Evolutionary conservation across 2,113 vertebrate species (phyloP), one percentile per base, ranked within the genome.

Genomic region (Poecile atricapillus): DNA sequence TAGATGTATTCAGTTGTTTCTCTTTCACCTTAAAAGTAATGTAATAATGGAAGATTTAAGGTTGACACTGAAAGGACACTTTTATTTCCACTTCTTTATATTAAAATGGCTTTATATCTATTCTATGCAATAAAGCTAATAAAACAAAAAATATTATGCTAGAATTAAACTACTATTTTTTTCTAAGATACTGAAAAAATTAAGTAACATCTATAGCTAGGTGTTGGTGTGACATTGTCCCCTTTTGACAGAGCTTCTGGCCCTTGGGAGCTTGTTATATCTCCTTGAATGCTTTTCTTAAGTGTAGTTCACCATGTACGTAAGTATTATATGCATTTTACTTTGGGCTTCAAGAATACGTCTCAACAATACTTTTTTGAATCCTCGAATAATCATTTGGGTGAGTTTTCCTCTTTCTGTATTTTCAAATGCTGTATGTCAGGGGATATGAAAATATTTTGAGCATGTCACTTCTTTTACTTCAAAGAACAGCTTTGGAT

Each of bases 71-170:
- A 94, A 93, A 13, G 18, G 50, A 78, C 3, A 27, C 15, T 59
- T 79, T 73, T 76, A 25, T 60, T 92, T 87, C 46, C 8, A 35
- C 59, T 69, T 94, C 37, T 88, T 91, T 65, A 21, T 77, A 52
- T 68, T 56, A 67, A 91, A 91, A 92, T 81, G 25, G 5, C 16
- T 62, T 75, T 83, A 62, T 65, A 75, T 64, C 17, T 50, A 24
- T 59, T 46, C 71, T 70, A 17, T 74, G 50, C 11, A 67, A 56
- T 46, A 76, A 80, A 83, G 3, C 27, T 83, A 80, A 47, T 63
- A 16, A 20, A 59, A 80, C 21, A 71, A n/a, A 77, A 83, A 73
- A 25, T 31, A 65, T 53, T 55, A 27, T 21, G 7, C 50, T 44
- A 30, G 15, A 27, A n/a, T 52, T 46, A 70, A 77, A 39, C 5